Conservation (phyloP, 2,888 invertebrate species). For the Dioctria rufipes region DNA sequence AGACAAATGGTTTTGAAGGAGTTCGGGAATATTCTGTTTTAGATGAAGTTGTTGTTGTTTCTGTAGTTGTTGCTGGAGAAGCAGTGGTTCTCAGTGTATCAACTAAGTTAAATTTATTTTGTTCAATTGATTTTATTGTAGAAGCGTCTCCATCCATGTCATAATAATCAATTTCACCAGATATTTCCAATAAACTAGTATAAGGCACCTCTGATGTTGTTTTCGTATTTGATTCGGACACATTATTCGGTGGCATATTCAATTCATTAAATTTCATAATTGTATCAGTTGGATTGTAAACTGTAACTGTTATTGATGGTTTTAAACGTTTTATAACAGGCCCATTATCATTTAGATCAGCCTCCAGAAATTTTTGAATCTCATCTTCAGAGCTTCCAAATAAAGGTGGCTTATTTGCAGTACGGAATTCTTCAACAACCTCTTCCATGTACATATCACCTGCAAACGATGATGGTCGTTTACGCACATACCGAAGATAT, state of each 20-base stretch:
- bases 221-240: neutral
- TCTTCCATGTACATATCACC: slow-evolving; percentile 55
- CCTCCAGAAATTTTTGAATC: slow-evolving; percentile 41
- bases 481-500: slow-evolving; percentile 42
- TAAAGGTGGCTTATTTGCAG: slow-evolving; percentile 37
- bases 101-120: neutral
- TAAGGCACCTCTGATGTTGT: slow-evolving; percentile 4
- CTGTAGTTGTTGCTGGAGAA: neutral
- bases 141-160: neutral
- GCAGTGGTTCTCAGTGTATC: neutral
- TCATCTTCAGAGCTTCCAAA: slow-evolving; percentile 45
- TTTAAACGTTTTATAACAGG: neutral
- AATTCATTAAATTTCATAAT: neutral
- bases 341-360: neutral
- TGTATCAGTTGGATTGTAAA: neutral
- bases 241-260: neutral
- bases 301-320: slow-evolving; percentile 22
- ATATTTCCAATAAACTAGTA: neutral
- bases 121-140: neutral
- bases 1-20: neutral
- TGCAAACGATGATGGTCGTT: slow-evolving; percentile 32
- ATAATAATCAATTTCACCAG: slow-evolving; percentile 17
- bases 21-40: neutral
- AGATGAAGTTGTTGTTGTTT: neutral
- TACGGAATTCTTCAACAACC: slow-evolving; percentile 55